phyloP scores from a whole-genome alignment of 2,113 vertebrate genomes.

The Paradoxurus hermaphroditus region DNA sequence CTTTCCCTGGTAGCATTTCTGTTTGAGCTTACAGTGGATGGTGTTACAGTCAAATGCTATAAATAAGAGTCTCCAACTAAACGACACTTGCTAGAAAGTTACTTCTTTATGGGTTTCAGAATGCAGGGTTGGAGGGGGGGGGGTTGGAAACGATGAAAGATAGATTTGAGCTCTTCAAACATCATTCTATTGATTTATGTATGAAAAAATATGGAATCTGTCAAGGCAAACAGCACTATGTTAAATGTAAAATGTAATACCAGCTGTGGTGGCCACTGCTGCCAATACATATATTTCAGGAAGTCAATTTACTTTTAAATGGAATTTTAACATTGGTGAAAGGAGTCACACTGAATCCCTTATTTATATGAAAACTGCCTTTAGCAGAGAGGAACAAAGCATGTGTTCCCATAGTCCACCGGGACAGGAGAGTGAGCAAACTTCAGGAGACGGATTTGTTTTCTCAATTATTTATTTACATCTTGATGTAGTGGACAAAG shows the following conservation, averaged over 20 bases:
- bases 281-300: constrained; percentile 58
- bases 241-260: constrained; percentile 48
- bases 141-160: neutral
- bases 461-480: neutral
- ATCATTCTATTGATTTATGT: constrained; percentile 62
- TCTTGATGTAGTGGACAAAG: neutral
- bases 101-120: constrained; percentile 46
- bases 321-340: constrained; percentile 66
- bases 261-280: neutral
- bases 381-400: neutral
- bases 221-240: constrained; percentile 47
- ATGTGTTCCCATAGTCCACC: neutral
- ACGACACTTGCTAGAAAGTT: constrained; percentile 54
- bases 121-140: neutral
- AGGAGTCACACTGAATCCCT: constrained; percentile 38
- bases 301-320: constrained; percentile 75
- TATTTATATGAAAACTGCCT: constrained; percentile 50
- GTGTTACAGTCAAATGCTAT: neutral
- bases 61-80: constrained; percentile 52
- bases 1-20: constrained; percentile 3
- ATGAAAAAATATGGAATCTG: constrained; percentile 52
- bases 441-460: neutral
- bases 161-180: constrained; percentile 34
- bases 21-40: neutral
- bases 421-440: neutral